Evolutionary conservation across 2,113 vertebrate species (phyloP).

Genomic region (Dasyornis broadbenti): DNA sequence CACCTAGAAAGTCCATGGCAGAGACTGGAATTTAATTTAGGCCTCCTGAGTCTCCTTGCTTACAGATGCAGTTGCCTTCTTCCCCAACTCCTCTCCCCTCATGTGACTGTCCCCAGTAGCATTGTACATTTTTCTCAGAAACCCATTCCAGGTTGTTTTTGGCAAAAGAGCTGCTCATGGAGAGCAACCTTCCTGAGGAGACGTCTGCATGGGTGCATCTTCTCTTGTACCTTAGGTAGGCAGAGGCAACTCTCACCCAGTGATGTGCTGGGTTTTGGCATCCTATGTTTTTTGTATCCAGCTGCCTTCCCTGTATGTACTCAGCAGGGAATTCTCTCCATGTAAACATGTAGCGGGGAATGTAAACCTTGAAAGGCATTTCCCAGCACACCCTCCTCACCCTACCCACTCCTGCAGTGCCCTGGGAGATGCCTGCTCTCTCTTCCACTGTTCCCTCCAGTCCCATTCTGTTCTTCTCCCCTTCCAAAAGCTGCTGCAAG

Average conservation of each 20-base stretch:
- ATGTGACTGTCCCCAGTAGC: neutral
- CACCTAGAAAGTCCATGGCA: neutral
- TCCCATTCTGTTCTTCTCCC: neutral
- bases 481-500: neutral
- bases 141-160: neutral
- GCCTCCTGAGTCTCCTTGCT: neutral
- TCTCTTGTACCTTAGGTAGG: neutral
- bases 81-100: neutral
- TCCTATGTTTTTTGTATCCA: neutral
- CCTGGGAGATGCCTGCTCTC: neutral
- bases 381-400: neutral
- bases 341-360: slow-evolving; percentile 26
- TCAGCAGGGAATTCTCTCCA: slow-evolving; percentile 29
- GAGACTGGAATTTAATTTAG: neutral
- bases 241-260: neutral
- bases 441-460: neutral
- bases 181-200: neutral
- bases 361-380: slow-evolving; percentile 47
- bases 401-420: neutral
- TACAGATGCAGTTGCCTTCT: neutral
- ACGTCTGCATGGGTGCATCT: neutral
- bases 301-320: neutral
- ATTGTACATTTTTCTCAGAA: neutral
- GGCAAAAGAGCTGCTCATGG: neutral
- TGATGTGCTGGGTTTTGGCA: neutral